Evolutionary conservation across 2,797 vertebrate genomes (phyloP), one percentile per base, ranked within the genome.

Genomic region (Neoniphon sammara): DNA sequence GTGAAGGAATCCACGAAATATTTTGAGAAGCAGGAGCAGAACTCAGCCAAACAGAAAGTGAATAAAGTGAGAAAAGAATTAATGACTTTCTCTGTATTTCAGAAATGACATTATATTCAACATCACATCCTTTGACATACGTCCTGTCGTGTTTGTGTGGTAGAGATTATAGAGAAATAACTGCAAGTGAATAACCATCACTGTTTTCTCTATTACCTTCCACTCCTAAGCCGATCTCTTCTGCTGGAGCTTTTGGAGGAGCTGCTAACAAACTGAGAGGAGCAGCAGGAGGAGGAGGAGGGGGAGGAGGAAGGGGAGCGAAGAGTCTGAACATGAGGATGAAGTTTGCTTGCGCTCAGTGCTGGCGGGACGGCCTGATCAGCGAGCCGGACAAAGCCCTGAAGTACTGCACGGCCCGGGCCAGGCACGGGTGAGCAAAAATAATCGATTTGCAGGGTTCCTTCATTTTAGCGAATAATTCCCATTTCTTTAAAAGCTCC

Each of bases 281-380:
- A 25, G 59, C 58, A 31, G 59, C 27, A 62, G 7, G 54, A 31
- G 59, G 34, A 62, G 7, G 54, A 31, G 64, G 70, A 58, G n/a
- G 70, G 7, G 52, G n/a, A 42, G 80, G 55, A 25, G 75, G 63
- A 27, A 70, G 31, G 25, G 70, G 34, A n/a, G 64, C 70, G 27
- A 90, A 80, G 65, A 71, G 20, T 77, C 94, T 95, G 58, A 94
- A 96, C 75, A 91, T 98, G 87, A 95, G 94, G 81, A 96, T 98
- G 95, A 98, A 96, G 93, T 97, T 98, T 75, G 96, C 94, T 47
- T 99, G 98, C 52, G 91, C 94, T 81, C 95, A 95, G 70, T 99
- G 98, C 91, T 96, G 95, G 95, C 92, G 90, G 31, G 95, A 94
- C 0, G 94, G 96, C 21, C 93, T 94, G 82, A 92, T 96, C 87